Conservation (phyloP, 2,888 invertebrate genomes). For the Caradrina kadenii region DNA sequence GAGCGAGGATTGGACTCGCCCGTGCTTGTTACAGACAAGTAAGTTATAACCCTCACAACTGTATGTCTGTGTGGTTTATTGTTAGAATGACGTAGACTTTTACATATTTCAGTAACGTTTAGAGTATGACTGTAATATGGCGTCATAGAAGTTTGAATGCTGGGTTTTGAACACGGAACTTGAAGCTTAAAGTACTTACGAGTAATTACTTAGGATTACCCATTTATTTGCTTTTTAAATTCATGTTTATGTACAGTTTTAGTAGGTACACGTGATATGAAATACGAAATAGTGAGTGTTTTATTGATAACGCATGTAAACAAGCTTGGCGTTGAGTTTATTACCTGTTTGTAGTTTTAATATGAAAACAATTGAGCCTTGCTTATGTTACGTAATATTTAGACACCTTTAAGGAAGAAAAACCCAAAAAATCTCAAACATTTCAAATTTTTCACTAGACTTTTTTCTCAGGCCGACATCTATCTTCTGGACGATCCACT, state of each 20-base stretch:
- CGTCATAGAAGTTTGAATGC: no score
- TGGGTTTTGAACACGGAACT: no score
- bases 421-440: not conserved
- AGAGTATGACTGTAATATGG: no score
- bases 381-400: not conserved
- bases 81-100: no score
- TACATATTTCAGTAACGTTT: no score
- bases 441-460: no score
- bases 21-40: slow-evolving; percentile 94
- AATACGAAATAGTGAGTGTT: not conserved
- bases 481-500: slow-evolving; percentile 94
- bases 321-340: not conserved
- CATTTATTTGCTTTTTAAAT: not conserved
- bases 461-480: slow-evolving; percentile 90
- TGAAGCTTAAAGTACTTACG: no score
- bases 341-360: not conserved
- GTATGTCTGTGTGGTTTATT: no score
- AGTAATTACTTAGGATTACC: no score
- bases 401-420: not conserved
- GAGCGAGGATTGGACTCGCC: slow-evolving; percentile 94
- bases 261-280: not conserved
- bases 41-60: slow-evolving; percentile 71
- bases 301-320: not conserved
- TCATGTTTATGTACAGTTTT: not conserved
- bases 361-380: not conserved